Percentiles rank a stretch among this genome's conserved stretches.
Conservation (phyloP, 2,797 vertebrate genomes). For the Luscinia luscinia region DNA sequence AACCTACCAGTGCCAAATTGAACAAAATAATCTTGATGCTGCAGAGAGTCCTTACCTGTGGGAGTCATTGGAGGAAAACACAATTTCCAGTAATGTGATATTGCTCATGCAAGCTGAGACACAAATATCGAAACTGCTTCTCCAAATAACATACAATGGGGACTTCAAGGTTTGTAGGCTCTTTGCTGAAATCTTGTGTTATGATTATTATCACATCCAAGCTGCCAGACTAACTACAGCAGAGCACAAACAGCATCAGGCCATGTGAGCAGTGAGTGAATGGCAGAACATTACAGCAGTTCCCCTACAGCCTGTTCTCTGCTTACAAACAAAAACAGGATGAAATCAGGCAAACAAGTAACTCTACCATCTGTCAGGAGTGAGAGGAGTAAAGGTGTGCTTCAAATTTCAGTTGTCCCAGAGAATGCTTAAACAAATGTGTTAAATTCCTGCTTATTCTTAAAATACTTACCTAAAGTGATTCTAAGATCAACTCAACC, state of each 20-base stretch:
- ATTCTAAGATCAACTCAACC: not conserved
- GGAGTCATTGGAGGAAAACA: not conserved
- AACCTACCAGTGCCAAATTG: not conserved
- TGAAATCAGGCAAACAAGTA: not conserved
- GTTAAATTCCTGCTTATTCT: not conserved
- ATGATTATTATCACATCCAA: not conserved
- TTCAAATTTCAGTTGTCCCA: not conserved
- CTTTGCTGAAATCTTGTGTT: slow-evolving; percentile 6
- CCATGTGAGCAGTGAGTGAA: not conserved
- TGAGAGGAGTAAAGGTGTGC: not conserved
- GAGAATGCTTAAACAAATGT: not conserved
- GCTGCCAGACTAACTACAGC: not conserved
- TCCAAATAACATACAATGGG: not conserved
- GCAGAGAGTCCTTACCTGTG: not conserved
- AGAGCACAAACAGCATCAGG: not conserved
- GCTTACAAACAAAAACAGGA: not conserved
- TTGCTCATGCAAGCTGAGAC: not conserved
- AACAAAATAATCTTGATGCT: not conserved
- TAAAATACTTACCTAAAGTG: not conserved
- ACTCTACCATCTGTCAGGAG: not conserved
- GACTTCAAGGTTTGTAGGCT: not conserved
- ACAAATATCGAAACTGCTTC: slow-evolving; percentile 16
- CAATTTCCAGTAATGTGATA: not conserved
- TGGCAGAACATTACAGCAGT: not conserved
- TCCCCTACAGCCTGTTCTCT: not conserved